A percentile compares a stretch with the other conserved stretches of the same genome.
Evolutionary conservation across 1,140 invertebrate genomes (phyloP).

Genomic region (Euura lappo): DNA sequence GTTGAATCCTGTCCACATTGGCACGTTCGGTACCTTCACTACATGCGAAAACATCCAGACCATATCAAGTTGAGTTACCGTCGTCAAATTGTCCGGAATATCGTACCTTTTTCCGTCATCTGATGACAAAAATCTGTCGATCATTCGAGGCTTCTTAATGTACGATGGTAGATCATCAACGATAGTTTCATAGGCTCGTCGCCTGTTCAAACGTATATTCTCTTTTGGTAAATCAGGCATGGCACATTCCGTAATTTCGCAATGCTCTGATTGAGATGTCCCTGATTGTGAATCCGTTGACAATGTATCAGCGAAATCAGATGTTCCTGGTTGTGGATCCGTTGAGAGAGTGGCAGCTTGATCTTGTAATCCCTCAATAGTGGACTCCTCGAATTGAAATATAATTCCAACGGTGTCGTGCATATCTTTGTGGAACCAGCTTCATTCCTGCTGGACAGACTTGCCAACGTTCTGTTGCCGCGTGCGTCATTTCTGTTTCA

Average conservation of each 20-base stretch:
- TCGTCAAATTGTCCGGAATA: not conserved
- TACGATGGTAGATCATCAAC: not conserved
- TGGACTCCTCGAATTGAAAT: slow-evolving; percentile 8
- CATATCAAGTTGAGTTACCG: slow-evolving; percentile 13
- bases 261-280: not conserved
- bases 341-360: not conserved
- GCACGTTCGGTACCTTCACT: slow-evolving; percentile 16
- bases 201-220: not conserved
- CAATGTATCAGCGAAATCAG: too few relatives aligned
- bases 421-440: slow-evolving; percentile 30
- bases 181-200: not conserved
- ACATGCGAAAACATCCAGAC: slow-evolving; percentile 20
- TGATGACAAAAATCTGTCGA: not conserved
- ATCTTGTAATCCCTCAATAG: not conserved
- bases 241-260: not conserved
- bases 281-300: too few relatives aligned
- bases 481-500: slow-evolving; percentile 27
- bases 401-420: slow-evolving; percentile 22
- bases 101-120: not conserved
- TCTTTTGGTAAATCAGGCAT: not conserved
- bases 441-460: slow-evolving; percentile 34
- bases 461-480: slow-evolving; percentile 22
- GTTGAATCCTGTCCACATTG: slow-evolving; percentile 27
- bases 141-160: not conserved
- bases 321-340: not conserved